phyloP scores from a whole-genome alignment of 1,140 invertebrate species.

The Ruditapes philippinarum region DNA sequence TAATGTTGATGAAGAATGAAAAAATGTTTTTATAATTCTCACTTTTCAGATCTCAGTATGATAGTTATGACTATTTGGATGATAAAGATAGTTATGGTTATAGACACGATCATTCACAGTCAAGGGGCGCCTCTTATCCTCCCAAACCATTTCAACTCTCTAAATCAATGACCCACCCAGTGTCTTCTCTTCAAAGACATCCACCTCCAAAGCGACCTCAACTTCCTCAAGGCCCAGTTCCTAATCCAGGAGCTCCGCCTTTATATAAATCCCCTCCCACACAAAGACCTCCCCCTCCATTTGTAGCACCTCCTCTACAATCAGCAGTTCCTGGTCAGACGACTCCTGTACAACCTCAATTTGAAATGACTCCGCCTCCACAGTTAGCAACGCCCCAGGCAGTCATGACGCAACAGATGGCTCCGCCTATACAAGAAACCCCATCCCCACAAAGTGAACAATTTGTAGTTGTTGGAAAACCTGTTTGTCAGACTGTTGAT shows the following conservation, averaged over 20 bases:
- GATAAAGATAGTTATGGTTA: background rate
- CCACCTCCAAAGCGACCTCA: background rate
- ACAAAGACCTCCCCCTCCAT: background rate
- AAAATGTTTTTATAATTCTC: background rate
- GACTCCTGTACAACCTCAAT: background rate
- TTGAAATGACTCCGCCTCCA: background rate
- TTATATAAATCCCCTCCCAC: background rate
- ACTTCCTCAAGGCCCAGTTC: too few relatives aligned
- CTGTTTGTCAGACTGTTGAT: background rate
- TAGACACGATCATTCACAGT: background rate
- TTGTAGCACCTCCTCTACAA: background rate
- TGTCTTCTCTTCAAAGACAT: background rate
- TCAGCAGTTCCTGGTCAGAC: background rate
- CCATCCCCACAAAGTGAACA: background rate
- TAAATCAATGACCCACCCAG: background rate
- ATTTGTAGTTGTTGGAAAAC: background rate
- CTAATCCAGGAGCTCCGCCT: background rate
- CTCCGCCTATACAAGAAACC: background rate
- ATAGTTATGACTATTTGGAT: background rate
- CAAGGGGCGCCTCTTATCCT: background rate
- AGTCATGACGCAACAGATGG: too few relatives aligned
- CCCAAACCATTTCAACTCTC: background rate
- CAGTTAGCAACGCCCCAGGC: background rate
- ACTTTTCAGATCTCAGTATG: background rate
- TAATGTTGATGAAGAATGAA: background rate